A percentile compares a stretch with the other conserved stretches of the same genome.
Evolutionary conservation across 2,113 vertebrate species (phyloP).

Genomic region (Balaeniceps rex): DNA sequence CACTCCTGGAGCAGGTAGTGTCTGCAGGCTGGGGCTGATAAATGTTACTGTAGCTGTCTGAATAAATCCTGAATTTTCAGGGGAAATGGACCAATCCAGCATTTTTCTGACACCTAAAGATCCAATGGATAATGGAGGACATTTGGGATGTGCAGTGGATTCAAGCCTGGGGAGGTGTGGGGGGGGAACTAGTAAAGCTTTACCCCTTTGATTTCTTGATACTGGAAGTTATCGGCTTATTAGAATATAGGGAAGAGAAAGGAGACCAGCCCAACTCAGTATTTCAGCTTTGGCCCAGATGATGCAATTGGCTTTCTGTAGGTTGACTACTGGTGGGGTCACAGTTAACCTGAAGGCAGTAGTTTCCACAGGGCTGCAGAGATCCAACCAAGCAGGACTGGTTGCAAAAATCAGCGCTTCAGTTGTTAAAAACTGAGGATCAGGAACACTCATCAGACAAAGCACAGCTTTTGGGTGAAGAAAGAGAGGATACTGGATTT

Average conservation of each 20-base stretch:
- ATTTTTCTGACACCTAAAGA: background rate
- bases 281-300: background rate
- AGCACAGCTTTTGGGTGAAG: background rate
- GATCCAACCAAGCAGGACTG: background rate
- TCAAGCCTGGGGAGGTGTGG: background rate
- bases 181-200: background rate
- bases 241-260: background rate
- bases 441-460: background rate
- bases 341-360: background rate
- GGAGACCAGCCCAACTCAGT: background rate
- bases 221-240: background rate
- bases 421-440: background rate
- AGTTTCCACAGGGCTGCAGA: background rate
- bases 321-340: background rate
- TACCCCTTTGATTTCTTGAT: background rate
- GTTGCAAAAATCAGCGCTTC: background rate
- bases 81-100: background rate
- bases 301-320: background rate
- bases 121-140: background rate
- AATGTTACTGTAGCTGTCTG: background rate
- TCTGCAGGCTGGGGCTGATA: slow-evolving; percentile 18
- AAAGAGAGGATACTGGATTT: background rate
- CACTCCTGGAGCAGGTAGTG: slow-evolving; percentile 39
- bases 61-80: slow-evolving; percentile 17
- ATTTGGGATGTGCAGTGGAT: background rate